Conservation (phyloP, 1,140 invertebrate species). For the Drosophila sp. region DNA sequence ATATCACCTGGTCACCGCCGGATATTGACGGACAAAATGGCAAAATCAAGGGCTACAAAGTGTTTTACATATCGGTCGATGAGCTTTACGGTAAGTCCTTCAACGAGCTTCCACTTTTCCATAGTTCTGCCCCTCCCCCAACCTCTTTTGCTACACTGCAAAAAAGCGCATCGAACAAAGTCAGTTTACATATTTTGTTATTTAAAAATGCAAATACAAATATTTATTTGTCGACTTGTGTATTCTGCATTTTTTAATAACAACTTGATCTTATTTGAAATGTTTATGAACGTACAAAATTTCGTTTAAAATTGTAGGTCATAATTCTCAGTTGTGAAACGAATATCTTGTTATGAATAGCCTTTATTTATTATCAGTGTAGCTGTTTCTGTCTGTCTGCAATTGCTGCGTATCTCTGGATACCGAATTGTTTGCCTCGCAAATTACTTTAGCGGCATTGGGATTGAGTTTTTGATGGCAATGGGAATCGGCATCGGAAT, state of each 20-base stretch:
- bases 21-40: constrained; percentile 93
- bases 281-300: too few species aligned
- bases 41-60: constrained; percentile 94
- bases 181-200: too few species aligned
- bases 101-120: not conserved
- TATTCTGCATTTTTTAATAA: too few species aligned
- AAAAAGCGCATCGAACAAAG: too few species aligned
- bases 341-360: too few species aligned
- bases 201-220: too few species aligned
- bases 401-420: constrained; percentile 15
- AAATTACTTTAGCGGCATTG: constrained; percentile 62
- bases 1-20: constrained; percentile 94
- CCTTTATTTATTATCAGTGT: too few species aligned
- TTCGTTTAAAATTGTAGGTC: too few species aligned
- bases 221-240: too few species aligned
- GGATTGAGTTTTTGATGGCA: constrained; percentile 23
- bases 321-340: too few species aligned
- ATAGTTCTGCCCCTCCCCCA: not conserved
- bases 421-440: constrained; percentile 50
- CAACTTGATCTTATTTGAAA: too few species aligned
- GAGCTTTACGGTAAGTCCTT: constrained; percentile 88
- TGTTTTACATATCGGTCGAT: constrained; percentile 90
- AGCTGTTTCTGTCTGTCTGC: constrained; percentile 2
- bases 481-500: constrained; percentile 1
- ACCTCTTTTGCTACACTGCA: constrained; percentile 7